phyloP scores from a whole-genome alignment of 1,140 invertebrate genomes.

The Arctopsyche grandis region DNA sequence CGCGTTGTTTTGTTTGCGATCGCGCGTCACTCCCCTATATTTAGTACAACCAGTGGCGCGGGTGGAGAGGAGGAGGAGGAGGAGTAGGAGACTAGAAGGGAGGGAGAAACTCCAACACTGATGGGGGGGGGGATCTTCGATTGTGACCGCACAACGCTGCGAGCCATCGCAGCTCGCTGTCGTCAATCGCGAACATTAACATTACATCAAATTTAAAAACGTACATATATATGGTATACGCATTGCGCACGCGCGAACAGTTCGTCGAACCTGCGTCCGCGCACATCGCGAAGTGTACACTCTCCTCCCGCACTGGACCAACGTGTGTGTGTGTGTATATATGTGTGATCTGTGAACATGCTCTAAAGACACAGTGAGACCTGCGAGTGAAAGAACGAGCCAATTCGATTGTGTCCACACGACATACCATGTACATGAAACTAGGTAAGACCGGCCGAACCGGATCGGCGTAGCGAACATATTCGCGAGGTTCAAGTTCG shows the following conservation, averaged over 20 bases:
- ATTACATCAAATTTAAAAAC: too few species aligned
- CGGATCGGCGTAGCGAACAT: too few species aligned
- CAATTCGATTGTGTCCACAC: background rate
- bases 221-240: background rate
- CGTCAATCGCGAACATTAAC: background rate
- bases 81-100: background rate
- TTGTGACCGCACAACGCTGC: background rate
- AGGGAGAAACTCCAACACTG: background rate
- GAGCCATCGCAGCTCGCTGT: background rate
- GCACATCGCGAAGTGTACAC: background rate
- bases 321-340: background rate
- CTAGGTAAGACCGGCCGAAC: constrained; percentile 26
- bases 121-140: background rate
- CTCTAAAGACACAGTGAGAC: background rate
- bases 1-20: constrained; percentile 13
- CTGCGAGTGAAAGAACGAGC: background rate
- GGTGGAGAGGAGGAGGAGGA: background rate
- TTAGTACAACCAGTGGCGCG: background rate
- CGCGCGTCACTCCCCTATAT: constrained; percentile 16
- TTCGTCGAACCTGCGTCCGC: background rate
- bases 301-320: too few species aligned
- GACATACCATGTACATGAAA: constrained; percentile 40
- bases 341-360: background rate
- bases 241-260: background rate
- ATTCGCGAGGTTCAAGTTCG: background rate